Evolutionary conservation across 2,797 vertebrate species (phyloP).

Genomic region (Trichosurus vulpecula): DNA sequence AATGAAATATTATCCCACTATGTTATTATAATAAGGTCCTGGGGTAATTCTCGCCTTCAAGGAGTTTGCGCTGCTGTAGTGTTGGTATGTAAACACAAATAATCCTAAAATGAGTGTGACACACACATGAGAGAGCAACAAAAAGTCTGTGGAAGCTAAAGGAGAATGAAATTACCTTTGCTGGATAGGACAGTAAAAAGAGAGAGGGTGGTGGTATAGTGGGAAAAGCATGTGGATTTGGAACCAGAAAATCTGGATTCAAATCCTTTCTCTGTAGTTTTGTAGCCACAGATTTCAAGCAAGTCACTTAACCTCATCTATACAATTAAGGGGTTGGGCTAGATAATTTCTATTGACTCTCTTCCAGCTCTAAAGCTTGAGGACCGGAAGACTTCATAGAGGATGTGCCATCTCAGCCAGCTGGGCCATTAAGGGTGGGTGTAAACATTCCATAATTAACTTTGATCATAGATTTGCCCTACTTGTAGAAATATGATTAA

Average conservation of each 20-base stretch:
- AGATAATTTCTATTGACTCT: not conserved
- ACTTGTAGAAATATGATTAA: not conserved
- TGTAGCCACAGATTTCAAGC: not conserved
- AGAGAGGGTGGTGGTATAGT: not conserved
- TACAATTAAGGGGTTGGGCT: not conserved
- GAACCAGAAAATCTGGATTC: not conserved
- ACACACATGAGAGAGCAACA: not conserved
- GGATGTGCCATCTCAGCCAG: not conserved
- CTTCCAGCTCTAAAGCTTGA: not conserved
- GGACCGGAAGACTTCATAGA: not conserved
- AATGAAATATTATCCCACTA: not conserved
- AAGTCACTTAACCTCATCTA: not conserved
- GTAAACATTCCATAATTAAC: not conserved
- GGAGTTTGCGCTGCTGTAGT: not conserved
- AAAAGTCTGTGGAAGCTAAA: not conserved
- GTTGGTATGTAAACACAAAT: not conserved
- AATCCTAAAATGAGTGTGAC: not conserved
- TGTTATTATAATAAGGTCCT: not conserved
- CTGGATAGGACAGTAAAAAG: not conserved
- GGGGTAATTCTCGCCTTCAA: not conserved
- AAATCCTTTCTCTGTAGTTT: not conserved
- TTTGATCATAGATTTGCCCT: not conserved
- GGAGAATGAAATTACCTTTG: not conserved
- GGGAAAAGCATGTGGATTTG: not conserved
- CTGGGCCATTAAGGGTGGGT: not conserved